Conservation (phyloP, 2,113 vertebrate species). For the Varanus salvator region DNA sequence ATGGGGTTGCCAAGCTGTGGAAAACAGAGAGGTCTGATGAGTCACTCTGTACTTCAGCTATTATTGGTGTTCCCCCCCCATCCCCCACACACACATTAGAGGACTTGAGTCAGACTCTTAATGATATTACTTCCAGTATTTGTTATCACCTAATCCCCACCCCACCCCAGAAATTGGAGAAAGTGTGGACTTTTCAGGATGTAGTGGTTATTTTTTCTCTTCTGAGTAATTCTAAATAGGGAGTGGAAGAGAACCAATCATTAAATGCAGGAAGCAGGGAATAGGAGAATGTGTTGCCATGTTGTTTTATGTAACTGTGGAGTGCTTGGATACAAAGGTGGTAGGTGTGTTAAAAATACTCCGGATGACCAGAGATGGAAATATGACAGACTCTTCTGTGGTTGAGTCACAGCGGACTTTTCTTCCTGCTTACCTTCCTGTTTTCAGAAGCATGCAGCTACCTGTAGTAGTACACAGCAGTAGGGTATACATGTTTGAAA, state of each 20-base stretch:
- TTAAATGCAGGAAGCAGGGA: background rate
- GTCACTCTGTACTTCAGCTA: background rate
- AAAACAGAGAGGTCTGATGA: constrained; percentile 9
- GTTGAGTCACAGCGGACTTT: background rate
- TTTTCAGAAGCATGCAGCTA: background rate
- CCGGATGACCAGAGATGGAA: background rate
- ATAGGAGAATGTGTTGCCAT: background rate
- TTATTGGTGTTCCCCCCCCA: background rate
- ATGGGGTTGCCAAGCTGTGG: background rate
- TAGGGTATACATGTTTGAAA: background rate
- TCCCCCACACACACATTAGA: background rate
- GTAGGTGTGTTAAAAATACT: constrained; percentile 12
- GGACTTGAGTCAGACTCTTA: constrained; percentile 1
- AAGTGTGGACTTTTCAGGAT: background rate
- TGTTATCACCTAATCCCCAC: background rate
- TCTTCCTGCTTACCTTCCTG: background rate
- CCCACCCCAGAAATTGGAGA: background rate
- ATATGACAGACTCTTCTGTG: background rate
- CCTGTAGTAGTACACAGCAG: background rate
- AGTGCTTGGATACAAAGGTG: background rate
- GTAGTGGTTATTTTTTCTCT: background rate
- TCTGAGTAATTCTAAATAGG: background rate
- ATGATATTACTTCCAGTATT: background rate
- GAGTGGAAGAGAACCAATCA: background rate
- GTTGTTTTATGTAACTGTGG: background rate